Base-by-base conservation (phyloP, 2,888 invertebrate genomes). In the Chrysolina haemoptera region DNA sequence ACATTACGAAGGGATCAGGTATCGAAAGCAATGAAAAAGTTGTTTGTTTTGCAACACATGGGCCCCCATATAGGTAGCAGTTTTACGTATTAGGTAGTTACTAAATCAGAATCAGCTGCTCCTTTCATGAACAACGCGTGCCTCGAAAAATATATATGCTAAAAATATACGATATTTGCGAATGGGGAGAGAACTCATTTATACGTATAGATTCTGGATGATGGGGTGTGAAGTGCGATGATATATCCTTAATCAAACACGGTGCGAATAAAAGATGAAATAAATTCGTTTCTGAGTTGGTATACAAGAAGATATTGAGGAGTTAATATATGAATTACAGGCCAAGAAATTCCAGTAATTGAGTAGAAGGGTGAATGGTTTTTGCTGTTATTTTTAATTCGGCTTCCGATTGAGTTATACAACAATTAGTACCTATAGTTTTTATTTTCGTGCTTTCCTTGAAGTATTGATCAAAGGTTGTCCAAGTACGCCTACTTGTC, bases 1-100 rank as follows among this genome's bases (percentile, higher is more conserved):
- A 20, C 62, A 50, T 69, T 62, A 43, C 62, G 70, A 68, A 74
- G 80, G 79, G 81, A 83, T 83, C 83, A 83, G 83, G 83, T 83
- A 83, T 82, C 80, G 79, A 78, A 78, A 77, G 79, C 81, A 79
- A 83, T 82, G 82, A 83, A 83, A 83, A 83, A 82, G 80, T 82
- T 83, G 82, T 83, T 83, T 83, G 80, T 83, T 83, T 81, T 81
- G 83, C 76, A 78, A 79, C 83, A 83, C 81, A 83, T 83, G 83
- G 78, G 77, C 75, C 80, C 79, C 79, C 67, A 73, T 77, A 77
- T 78, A 76, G 75, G 74, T 77, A 76, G 76, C 68, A 78, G 78
- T 76, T 76, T 68, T 72, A 74, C 74, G 70, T 70, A 77, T 77
- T 75, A 77, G 75, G 73, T 74, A 78, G 78, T 80, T 81, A 80